Evolutionary conservation across 2,113 vertebrate genomes (phyloP).

Genomic region (Fulica atra): DNA sequence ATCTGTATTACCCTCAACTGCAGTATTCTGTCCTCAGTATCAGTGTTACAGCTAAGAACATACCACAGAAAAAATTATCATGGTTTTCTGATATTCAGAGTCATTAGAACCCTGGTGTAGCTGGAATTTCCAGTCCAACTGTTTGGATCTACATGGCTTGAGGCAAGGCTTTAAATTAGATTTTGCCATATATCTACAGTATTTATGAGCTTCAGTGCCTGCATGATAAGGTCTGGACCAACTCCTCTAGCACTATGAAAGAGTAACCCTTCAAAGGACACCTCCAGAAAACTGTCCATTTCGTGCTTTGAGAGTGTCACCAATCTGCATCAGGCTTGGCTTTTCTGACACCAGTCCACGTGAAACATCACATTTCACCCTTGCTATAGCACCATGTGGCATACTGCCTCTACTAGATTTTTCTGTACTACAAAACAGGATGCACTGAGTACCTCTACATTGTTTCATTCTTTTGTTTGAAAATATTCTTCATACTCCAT

Average conservation of each 20-base stretch:
- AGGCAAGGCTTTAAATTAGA: background rate
- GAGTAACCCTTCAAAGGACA: background rate
- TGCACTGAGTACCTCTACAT: background rate
- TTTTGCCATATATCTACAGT: background rate
- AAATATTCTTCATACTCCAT: background rate
- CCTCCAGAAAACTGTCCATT: background rate
- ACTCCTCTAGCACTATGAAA: background rate
- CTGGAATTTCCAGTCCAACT: background rate
- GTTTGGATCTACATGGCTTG: background rate
- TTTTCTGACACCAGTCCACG: background rate
- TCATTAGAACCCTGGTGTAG: background rate
- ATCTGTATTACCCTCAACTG: background rate
- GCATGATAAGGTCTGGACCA: background rate
- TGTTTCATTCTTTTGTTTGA: background rate
- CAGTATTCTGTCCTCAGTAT: background rate
- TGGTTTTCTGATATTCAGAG: background rate
- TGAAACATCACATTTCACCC: background rate
- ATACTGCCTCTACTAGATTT: background rate
- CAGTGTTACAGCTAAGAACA: background rate
- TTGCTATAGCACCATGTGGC: background rate
- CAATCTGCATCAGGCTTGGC: background rate
- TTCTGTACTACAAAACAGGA: background rate
- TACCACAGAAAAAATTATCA: background rate
- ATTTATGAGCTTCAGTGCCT: background rate
- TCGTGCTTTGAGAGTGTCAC: background rate